phyloP scores from a whole-genome alignment of 2,113 vertebrate genomes.

The Daubentonia madagascariensis region DNA sequence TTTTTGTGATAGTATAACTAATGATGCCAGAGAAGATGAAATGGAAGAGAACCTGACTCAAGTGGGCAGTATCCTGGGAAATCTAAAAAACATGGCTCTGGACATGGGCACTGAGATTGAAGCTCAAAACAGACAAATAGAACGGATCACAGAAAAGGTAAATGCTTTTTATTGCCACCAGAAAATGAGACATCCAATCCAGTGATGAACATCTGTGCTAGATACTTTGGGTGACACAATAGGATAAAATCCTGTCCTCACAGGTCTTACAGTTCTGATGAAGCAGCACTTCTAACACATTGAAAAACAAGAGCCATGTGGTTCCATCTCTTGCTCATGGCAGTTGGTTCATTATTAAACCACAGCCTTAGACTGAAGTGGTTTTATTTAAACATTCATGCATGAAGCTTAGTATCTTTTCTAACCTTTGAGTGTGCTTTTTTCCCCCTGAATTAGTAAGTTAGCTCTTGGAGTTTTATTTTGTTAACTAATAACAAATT shows the following conservation, averaged over 20 bases:
- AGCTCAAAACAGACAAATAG: constrained; percentile 92
- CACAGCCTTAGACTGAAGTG: not conserved
- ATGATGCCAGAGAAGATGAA: constrained; percentile 96
- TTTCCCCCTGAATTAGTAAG: not conserved
- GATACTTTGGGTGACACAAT: not conserved
- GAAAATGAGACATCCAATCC: not conserved
- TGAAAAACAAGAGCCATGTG: not conserved
- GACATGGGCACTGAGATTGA: constrained; percentile 97
- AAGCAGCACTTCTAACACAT: not conserved
- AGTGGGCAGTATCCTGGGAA: constrained; percentile 93
- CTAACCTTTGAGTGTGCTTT: not conserved
- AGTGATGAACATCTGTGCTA: not conserved
- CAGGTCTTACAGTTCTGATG: not conserved
- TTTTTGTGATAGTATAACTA: constrained; percentile 88
- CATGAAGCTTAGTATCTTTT: not conserved
- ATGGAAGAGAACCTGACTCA: constrained; percentile 97
- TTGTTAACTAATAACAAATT: not conserved
- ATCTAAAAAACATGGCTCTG: constrained; percentile 93
- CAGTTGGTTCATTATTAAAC: constrained; percentile 29
- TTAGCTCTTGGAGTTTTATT: constrained; percentile 23
- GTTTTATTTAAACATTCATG: constrained; percentile 14
- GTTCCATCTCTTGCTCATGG: not conserved
- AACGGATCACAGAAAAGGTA: constrained; percentile 92
- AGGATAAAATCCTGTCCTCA: not conserved
- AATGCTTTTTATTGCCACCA: not conserved